Conservation (phyloP, 2,888 invertebrate species). For the Schrankia costaestrigalis region DNA sequence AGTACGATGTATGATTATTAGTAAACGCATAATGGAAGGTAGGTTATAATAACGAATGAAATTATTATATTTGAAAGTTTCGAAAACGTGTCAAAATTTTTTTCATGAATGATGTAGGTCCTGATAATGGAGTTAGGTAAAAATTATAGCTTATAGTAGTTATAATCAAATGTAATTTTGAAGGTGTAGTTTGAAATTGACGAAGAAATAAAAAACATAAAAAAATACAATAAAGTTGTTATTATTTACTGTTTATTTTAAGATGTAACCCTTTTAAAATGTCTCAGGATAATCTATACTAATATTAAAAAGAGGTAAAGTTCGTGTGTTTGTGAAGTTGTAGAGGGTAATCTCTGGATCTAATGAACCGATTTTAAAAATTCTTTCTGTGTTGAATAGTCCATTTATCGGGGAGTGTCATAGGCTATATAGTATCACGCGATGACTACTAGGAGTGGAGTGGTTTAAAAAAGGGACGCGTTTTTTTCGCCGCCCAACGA, state of each 20-base stretch:
- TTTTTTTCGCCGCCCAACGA: no score
- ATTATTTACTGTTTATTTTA: slow-evolving; percentile 14
- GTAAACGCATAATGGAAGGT: slow-evolving; percentile 64
- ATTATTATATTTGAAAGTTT: slow-evolving; percentile 60
- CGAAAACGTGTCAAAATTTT: slow-evolving; percentile 74
- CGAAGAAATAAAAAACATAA: slow-evolving; percentile 73
- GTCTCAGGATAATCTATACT: no score
- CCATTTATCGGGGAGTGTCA: no score
- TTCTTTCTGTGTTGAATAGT: no score
- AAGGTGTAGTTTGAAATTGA: slow-evolving; percentile 80
- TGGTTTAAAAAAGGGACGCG: no score
- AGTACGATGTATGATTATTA: slow-evolving; percentile 46
- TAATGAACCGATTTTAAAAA: no score
- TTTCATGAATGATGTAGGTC: slow-evolving; percentile 58
- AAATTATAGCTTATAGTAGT: slow-evolving; percentile 77
- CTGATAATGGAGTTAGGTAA: slow-evolving; percentile 67
- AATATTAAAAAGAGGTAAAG: no score
- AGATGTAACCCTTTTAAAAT: no score
- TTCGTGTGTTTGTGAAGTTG: no score
- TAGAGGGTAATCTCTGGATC: no score
- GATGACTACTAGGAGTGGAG: no score
- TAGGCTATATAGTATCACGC: no score
- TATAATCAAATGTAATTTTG: slow-evolving; percentile 78
- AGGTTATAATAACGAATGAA: slow-evolving; percentile 52
- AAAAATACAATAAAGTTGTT: slow-evolving; percentile 27